Base-by-base conservation (phyloP, 1,140 invertebrate species). In the Zaprionus davidi region DNA sequence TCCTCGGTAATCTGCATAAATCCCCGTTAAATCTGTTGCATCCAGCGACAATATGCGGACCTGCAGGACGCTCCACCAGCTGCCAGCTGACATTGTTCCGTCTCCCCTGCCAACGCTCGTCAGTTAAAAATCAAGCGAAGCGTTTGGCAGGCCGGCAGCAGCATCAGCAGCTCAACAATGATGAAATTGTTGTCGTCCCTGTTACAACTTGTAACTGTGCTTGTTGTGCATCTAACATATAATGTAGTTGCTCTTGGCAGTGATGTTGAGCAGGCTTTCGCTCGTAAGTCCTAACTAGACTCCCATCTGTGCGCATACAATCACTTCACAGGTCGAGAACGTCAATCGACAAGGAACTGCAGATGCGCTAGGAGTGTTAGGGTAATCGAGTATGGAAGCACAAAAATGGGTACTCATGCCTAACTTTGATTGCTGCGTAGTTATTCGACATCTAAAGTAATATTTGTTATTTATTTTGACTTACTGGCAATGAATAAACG, bases 21-120 rank as follows among this genome's bases (percentile, higher is more conserved):
- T 62, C 65, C 66, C 57, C 36, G 65, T 62, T 62, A 69, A 62
- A 74, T 66, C 71, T 74, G 46, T 69, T 69, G 71, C 71, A 74
- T 22, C 20, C 26, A 56, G 64, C 44, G 71, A 60, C 56, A 59
- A 67, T 58, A 57, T 72, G 70, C 55, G 63, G 64, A 66, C 70
- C 58, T 68, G 22, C 56, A 62, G 49, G 34, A 59, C 20, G n/a
- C 41, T 46, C 7, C 26, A 31, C 15, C n/a, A 74, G 17, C 46
- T 74, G 71, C 7, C 57, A 34, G 13, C 71, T 62, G 26, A 44
- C 57, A 68, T 31, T 74, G 38, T 56, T 51, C 67, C 12, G 20
- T 38, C 17, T 36, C n/a, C 28, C 24, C 26, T 5, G 1, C 26
- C 24, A n/a, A 22, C 41, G 15, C 46, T 24, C 12, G 12, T 15